Evolutionary conservation across 1,140 invertebrate genomes (phyloP), one percentile per base, ranked within the genome.

Genomic region (Triops longicaudatus): DNA sequence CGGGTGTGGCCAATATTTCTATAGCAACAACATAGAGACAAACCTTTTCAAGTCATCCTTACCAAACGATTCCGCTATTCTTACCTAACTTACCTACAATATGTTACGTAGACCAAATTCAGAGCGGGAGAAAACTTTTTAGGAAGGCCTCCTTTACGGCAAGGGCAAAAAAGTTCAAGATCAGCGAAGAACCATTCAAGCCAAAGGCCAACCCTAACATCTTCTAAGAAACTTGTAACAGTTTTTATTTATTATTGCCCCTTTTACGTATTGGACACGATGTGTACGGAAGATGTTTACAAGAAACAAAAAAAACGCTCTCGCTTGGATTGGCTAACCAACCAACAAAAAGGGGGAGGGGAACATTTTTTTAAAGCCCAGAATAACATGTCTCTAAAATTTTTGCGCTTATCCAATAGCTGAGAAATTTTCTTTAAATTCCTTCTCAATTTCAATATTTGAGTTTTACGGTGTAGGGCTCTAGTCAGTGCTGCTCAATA

Each of bases 251-350:
- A 63, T 63, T 63, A 22, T 63, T 63, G 14, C 9, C 31, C 50
- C 50, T 63, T 63, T 63, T 63, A 63, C 50, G 50, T 63, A 63
- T 63, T 63, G 50, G 50, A 63, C 50, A 63, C 17, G 50, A 63
- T 63, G 50, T 63, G n/a, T 63, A 37, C 31, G 17, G 50, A 22
- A 63, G 17, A 5, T 63, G 14, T 37, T 37, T 37, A 37, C 31
- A 37, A 37, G 31, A 37, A 63, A 63, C 17, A 63, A n/a, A 63
- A 63, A 17, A 63, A 10, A 44, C 43, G 43, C 50, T 10, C 50
- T 63, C 50, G 50, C 50, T 63, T 63, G 14, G 14, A 63, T 63
- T 63, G 22, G 50, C 50, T n/a, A 22, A 63, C 31, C 31, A 37
- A 37, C 31, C 31, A 63, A 63, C 50, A 63, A 17, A 63, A n/a